Percentiles rank a stretch among this genome's conserved stretches.
Evolutionary conservation across 2,888 invertebrate species (phyloP).

Genomic region (Spodoptera picta): DNA sequence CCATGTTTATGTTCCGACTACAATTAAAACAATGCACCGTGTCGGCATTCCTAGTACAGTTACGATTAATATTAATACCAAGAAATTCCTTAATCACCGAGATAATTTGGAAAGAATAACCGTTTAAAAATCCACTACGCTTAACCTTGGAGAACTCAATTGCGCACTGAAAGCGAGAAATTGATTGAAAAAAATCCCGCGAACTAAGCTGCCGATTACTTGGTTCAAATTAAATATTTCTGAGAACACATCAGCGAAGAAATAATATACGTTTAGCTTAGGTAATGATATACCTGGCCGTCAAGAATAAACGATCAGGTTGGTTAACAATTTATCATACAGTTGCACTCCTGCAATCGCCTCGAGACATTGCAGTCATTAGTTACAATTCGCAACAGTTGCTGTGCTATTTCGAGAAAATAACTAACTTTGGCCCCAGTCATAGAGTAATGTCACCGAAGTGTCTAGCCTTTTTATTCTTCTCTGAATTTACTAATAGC

Average conservation of each 20-base stretch:
- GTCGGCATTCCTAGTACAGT: conserved; percentile 65
- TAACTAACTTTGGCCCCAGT: conserved; percentile 64
- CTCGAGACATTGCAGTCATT: conserved; percentile 74
- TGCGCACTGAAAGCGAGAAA: conserved; percentile 35
- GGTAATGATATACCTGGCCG: conserved; percentile 65
- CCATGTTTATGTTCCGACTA: conserved; percentile 69
- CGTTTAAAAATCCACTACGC: conserved; percentile 39
- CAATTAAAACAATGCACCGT: conserved; percentile 67
- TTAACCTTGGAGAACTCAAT: conserved; percentile 47
- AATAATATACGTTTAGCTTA: conserved; percentile 56
- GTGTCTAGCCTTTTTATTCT: conserved; percentile 36
- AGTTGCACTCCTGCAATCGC: conserved; percentile 70
- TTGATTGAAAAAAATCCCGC: conserved; percentile 42
- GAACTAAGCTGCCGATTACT: conserved; percentile 34
- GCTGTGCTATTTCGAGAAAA: conserved; percentile 74
- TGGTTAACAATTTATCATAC: conserved; percentile 75
- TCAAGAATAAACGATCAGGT: conserved; percentile 71
- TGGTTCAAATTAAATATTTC: conserved; percentile 46
- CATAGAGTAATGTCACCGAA: conserved; percentile 60
- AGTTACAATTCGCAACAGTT: conserved; percentile 81
- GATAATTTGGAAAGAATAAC: conserved; percentile 26
- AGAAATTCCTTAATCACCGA: conserved; percentile 29
- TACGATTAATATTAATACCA: conserved; percentile 33
- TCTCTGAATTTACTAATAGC: conserved; percentile 37
- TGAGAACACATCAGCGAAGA: conserved; percentile 50